Evolutionary conservation across 2,888 invertebrate genomes (phyloP), one percentile per base, ranked within the genome.

Genomic region (Ceriagrion tenellum): DNA sequence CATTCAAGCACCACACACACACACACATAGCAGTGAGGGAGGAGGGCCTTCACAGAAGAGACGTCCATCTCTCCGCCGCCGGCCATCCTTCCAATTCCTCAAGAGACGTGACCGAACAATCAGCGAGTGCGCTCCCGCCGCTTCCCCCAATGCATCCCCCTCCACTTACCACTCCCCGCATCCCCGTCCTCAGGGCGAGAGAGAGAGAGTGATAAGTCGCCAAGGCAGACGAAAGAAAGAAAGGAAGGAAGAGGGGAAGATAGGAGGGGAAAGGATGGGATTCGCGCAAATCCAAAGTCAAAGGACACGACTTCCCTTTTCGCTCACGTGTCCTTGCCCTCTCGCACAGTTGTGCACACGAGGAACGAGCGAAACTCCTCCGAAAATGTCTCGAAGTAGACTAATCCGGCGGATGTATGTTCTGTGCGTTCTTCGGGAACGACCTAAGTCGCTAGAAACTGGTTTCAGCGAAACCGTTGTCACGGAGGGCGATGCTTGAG

Each of bases 1-100:
- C 81, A 81, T 81, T 81, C 81, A 81, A 81, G 81, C 81, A 81
- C 81, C 81, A 81, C 81, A 81, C 81, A 35, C 30, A 81, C 74
- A 81, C 81, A 35, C 13, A 81, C 81, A 59, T 12, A 59, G 8
- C 59, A 59, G 8, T n/a, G 8, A 47, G 47, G 4, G 47, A 8
- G 47, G 47, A 47, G 69, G 26, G 69, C 81, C n/a, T n/a, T 81
- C 59, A 59, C 6, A 1, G 20, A 12, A 12, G 23, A 30, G 81
- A 30, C 81, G 30, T 81, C 81, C 81, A 81, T 81, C 81, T 59
- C 13, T 8, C 35, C 35, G 81, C 81, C 81, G 81, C 81, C 81
- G 81, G 81, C 35, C 81, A 81, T 26, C 69, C 69, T 26, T 69
- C 69, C 69, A 26, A 20, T 35, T 35, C 81, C 35, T 81, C 35